A percentile compares a stretch with the other conserved stretches of the same genome.
phyloP scores from a whole-genome alignment of 1,140 invertebrate species.

The Brachionus rubens region DNA sequence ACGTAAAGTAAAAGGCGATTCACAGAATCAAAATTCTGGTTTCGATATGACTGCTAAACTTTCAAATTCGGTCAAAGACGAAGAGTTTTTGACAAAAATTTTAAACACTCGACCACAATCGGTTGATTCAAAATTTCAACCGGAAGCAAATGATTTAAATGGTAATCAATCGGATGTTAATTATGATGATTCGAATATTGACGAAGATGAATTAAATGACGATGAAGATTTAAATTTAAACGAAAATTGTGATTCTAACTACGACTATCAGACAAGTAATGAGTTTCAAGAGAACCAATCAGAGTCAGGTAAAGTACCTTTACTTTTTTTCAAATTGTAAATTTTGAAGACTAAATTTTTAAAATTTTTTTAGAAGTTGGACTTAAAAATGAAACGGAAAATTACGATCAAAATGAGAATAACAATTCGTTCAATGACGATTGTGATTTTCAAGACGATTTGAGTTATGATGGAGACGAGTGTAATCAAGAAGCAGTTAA shows the following conservation, averaged over 20 bases:
- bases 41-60: conserved; percentile 38
- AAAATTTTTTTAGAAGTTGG: not conserved
- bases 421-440: conserved; percentile 1
- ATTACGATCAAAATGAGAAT: conserved; percentile 21
- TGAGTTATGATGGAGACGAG: conserved; percentile 4
- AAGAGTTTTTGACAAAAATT: conserved; percentile 53
- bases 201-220: conserved; percentile 37
- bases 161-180: conserved; percentile 46
- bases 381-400: not conserved
- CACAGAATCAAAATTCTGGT: not conserved
- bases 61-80: not conserved
- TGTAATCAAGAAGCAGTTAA: not conserved
- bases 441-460: conserved; percentile 20
- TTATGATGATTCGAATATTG: conserved; percentile 30
- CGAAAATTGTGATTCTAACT: conserved; percentile 29
- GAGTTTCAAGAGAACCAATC: not conserved
- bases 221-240: conserved; percentile 32
- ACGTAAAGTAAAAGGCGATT: conserved; percentile 56
- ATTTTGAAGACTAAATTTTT: not conserved
- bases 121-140: conserved; percentile 17
- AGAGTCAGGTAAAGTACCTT: not conserved
- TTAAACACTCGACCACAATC: conserved; percentile 17
- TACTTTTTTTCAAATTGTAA: no score
- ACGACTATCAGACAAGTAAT: conserved; percentile 6
- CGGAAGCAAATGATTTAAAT: conserved; percentile 29